phyloP scores from a whole-genome alignment of 2,888 invertebrate genomes.

The Blastobasis lacticolella region DNA sequence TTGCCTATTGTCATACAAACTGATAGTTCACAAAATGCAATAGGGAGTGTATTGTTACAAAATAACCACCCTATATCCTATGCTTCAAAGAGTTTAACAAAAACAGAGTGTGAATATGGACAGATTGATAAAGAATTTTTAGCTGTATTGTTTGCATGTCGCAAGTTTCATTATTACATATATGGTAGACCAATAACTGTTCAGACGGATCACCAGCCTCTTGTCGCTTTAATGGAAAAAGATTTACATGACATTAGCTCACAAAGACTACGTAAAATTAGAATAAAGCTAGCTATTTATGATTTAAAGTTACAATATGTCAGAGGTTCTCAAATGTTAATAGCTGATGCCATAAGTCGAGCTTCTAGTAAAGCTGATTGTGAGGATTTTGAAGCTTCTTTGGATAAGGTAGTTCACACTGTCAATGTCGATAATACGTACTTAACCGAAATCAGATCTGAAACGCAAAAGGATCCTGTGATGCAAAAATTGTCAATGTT shows the following conservation, averaged over 20 bases:
- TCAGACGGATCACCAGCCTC: slow-evolving; percentile 1
- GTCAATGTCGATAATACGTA: no score
- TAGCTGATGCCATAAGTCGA: no score
- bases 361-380: no score
- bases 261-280: neutral
- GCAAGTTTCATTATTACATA: no score
- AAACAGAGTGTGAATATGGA: neutral
- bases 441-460: no score
- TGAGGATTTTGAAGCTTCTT: no score
- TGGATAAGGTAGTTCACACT: no score
- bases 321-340: no score
- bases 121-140: slow-evolving; percentile 2
- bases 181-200: neutral
- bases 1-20: neutral
- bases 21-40: neutral
- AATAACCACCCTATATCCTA: neutral
- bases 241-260: neutral
- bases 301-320: neutral
- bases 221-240: neutral
- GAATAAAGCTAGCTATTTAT: neutral
- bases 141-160: neutral
- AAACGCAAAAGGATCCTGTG: no score
- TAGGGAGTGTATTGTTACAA: neutral
- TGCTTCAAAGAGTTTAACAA: slow-evolving; percentile 1
- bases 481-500: no score